A percentile compares a stretch with the other conserved stretches of the same genome.
These are phyloP conservation scores for Lamproptera curius DNA, from an alignment of 2,888 invertebrate species.

Conservation along the genomic window DNA sequence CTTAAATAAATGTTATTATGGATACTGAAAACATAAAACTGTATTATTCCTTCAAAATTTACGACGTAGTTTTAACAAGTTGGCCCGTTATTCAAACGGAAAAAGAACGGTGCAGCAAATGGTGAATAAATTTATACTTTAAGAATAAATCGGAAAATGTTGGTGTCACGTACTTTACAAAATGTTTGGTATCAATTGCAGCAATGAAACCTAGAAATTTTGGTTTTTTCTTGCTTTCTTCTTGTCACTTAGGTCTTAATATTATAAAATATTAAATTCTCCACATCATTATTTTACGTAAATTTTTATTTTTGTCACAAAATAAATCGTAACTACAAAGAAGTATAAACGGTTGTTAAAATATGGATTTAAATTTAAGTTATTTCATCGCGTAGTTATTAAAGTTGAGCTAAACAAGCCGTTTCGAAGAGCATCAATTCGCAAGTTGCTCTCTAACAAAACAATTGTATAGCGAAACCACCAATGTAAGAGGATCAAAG, in stretches of 20 bases:
- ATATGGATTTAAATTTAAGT: too few relatives aligned
- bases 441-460: slow-evolving; percentile 30
- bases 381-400: too few relatives aligned
- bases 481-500: slow-evolving; percentile 64
- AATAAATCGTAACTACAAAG: too few relatives aligned
- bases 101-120: slow-evolving; percentile 56
- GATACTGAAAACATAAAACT: too few relatives aligned
- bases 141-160: slow-evolving; percentile 60
- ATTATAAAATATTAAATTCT: too few relatives aligned
- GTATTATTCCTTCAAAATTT: too few relatives aligned
- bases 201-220: neutral
- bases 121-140: slow-evolving; percentile 63
- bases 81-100: slow-evolving; percentile 48
- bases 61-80: slow-evolving; percentile 44
- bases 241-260: too few relatives aligned
- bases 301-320: too few relatives aligned
- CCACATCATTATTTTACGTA: too few relatives aligned
- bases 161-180: slow-evolving; percentile 54
- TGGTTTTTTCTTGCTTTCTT: too few relatives aligned
- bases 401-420: neutral
- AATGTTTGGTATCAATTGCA: slow-evolving; percentile 41
- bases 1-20: too few relatives aligned
- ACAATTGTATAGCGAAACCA: slow-evolving; percentile 45
- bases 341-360: too few relatives aligned
- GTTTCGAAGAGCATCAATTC: slow-evolving; percentile 19